Base-by-base conservation (phyloP, 2,888 invertebrate species). In the Rutpela maculata region DNA sequence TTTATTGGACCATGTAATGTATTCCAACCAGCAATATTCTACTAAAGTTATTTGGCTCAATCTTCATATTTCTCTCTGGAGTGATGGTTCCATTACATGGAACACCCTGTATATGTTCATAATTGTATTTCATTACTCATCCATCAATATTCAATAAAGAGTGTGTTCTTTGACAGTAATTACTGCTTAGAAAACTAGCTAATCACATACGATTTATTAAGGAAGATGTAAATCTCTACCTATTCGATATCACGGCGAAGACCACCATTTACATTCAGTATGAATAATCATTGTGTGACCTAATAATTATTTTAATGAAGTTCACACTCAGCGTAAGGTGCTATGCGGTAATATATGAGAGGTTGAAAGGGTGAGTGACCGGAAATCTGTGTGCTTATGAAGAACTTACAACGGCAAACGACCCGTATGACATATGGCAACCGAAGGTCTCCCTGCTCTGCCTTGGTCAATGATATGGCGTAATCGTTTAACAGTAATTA, bases 321-420 rank as follows among this genome's bases (percentile, higher is more conserved):
- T 35, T 35, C 50, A n/a, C 6, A 31, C 18, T 38, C 60, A 57
- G 11, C 22, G 43, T 50, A 50, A 70, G 70, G 70, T 70, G 70
- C 31, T 60, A 18, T 57, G 60, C 19, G 19, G 57, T 70, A 59
- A 70, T 19, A 43, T 50, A n/a, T n/a, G 15, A 70, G 50, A 60
- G 68, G 50, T 35, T 57, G 68, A 74, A 74, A 80, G 77, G 88
- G 79, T 82, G 75, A 78, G 75, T 81, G 82, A 82, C 82, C 79
- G 73, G 74, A 72, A 79, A 78, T 76, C 76, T 66, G 72, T 18
- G 74, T 70, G 59, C n/a, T 62, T 31, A 70, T 60, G 77, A 68
- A 70, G 68, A 65, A 59, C 66, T 57, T 26, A 74, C 73, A 65
- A 76, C 68, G 35, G 31, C 75, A 76, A 78, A 75, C 79, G 77